These are phyloP conservation scores for Iselma pallidipennis DNA, from an alignment of 2,888 invertebrate genomes.

Conservation along the genomic window DNA sequence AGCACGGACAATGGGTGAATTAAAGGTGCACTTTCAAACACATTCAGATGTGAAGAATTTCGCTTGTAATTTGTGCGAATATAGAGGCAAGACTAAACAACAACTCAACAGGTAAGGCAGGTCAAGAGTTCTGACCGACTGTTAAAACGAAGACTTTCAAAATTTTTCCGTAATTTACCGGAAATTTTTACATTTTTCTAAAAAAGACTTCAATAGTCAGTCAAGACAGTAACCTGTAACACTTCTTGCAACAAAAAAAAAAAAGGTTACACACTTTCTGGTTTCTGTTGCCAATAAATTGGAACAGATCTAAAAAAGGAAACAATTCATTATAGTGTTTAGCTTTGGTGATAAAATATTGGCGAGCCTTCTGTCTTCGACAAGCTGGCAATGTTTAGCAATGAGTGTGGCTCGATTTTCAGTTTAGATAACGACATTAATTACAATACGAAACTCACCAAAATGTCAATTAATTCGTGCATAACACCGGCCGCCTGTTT, in stretches of 20 bases:
- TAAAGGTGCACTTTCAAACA: conserved; percentile 60
- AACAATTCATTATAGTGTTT: conserved; percentile 1
- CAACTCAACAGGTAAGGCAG: conserved; percentile 58
- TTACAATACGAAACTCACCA: conserved; percentile 51
- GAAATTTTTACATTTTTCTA: too few relatives aligned
- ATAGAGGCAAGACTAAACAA: conserved; percentile 60
- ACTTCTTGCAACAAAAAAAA: not conserved
- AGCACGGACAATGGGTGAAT: conserved; percentile 61
- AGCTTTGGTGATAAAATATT: conserved; percentile 3
- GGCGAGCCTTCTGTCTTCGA: conserved; percentile 9
- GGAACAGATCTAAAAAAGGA: not conserved
- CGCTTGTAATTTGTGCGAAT: conserved; percentile 59
- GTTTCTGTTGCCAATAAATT: not conserved
- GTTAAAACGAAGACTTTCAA: not conserved
- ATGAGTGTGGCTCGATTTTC: conserved; percentile 43
- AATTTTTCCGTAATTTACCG: too few relatives aligned
- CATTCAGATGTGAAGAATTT: conserved; percentile 61
- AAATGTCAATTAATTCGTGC: conserved; percentile 51
- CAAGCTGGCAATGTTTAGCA: conserved; percentile 25
- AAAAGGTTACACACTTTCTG: not conserved
- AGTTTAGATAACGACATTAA: conserved; percentile 51
- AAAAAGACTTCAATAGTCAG: not conserved
- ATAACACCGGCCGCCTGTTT: conserved; percentile 29
- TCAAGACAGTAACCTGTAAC: not conserved
- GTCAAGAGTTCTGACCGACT: not conserved